Evolutionary conservation across 2,888 invertebrate genomes (phyloP).

Genomic region (Scrobipalpa atriplicella): DNA sequence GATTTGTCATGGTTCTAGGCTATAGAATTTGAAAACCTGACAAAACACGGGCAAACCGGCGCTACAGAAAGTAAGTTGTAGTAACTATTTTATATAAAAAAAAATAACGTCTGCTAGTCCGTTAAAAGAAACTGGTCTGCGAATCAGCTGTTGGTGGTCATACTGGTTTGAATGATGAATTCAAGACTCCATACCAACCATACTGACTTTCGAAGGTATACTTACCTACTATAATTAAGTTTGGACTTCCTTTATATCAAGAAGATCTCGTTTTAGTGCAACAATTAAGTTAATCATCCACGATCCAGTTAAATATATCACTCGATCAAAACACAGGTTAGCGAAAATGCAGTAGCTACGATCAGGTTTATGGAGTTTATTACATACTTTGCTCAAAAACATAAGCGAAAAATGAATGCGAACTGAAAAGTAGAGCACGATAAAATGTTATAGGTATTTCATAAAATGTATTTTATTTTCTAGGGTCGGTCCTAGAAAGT

Average conservation of each 20-base stretch:
- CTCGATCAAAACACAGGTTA: no score
- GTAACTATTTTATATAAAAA: slow-evolving; percentile 32
- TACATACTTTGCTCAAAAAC: no score
- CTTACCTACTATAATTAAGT: slow-evolving; percentile 6
- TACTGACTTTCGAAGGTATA: slow-evolving; percentile 19
- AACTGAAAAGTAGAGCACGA: no score
- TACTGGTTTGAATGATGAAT: slow-evolving; percentile 30
- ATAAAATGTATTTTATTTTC: no score
- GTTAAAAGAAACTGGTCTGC: slow-evolving; percentile 45
- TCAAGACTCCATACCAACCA: background rate
- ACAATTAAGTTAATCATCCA: background rate
- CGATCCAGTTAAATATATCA: background rate
- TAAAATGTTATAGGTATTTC: no score
- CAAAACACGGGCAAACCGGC: background rate
- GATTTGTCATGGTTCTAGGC: no score
- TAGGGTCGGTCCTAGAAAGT: no score
- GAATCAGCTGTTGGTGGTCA: slow-evolving; percentile 33
- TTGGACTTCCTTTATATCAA: slow-evolving; percentile 1
- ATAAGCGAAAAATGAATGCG: no score
- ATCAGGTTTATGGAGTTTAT: no score
- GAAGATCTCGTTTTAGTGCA: background rate
- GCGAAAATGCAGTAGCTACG: no score
- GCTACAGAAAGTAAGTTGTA: background rate
- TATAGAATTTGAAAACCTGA: no score
- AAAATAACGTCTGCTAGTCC: slow-evolving; percentile 45